Evolutionary conservation across 1,140 invertebrate genomes (phyloP).

Genomic region (Trichomalopsis sarcophagae): DNA sequence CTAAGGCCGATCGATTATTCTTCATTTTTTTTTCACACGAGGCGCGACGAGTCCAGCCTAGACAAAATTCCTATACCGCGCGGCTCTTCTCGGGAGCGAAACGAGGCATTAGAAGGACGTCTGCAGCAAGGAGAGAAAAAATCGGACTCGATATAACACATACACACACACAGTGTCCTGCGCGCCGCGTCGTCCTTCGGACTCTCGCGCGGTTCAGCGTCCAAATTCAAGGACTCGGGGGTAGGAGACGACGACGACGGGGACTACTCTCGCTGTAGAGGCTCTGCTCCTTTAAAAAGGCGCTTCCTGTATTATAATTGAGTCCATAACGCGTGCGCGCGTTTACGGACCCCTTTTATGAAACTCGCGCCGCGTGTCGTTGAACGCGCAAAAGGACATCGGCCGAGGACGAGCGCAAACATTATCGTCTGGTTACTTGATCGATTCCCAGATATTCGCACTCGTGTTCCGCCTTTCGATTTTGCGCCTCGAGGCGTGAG

Average conservation of each 20-base stretch:
- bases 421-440: conserved; percentile 11
- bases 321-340: background rate
- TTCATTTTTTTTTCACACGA: background rate
- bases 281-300: background rate
- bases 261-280: background rate
- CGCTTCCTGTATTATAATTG: conserved; percentile 59
- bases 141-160: conserved; percentile 49
- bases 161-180: conserved; percentile 51
- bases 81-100: background rate
- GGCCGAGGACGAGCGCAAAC: conserved; percentile 21
- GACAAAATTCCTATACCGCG: conserved; percentile 15
- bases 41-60: conserved; percentile 8
- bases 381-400: conserved; percentile 25
- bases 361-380: background rate
- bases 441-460: conserved; percentile 3
- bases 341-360: background rate
- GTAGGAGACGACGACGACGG: background rate
- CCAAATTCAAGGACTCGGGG: conserved; percentile 61
- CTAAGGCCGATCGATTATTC: background rate
- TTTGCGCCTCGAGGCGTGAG: too few relatives aligned
- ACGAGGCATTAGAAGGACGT: conserved; percentile 25
- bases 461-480: too few relatives aligned
- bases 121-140: conserved; percentile 44
- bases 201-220: conserved; percentile 61
- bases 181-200: conserved; percentile 55